These are phyloP conservation scores for Muraenolepis orangiensis DNA, from an alignment of 2,797 vertebrate species.

Conservation along the genomic window DNA sequence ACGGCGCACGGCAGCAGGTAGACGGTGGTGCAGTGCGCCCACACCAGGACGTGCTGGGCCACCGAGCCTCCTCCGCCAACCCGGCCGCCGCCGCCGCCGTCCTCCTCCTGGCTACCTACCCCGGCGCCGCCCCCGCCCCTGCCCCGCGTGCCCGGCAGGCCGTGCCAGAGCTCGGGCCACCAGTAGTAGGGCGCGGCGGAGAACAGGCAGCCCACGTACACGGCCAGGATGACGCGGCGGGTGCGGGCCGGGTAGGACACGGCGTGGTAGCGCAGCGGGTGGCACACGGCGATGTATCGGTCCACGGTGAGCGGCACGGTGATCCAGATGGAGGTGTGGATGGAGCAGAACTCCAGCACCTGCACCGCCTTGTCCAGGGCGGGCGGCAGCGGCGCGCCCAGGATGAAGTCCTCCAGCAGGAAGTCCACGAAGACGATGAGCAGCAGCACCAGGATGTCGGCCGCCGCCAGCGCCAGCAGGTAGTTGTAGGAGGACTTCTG, in stretches of 20 bases:
- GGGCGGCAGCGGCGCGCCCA: slow-evolving; percentile 82
- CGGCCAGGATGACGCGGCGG: slow-evolving; percentile 84
- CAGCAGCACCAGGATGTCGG: slow-evolving; percentile 92
- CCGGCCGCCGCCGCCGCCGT: not conserved
- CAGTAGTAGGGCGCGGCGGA: slow-evolving; percentile 94
- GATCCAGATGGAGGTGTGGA: slow-evolving; percentile 98
- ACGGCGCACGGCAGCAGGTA: slow-evolving; percentile 93
- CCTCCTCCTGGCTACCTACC: no score
- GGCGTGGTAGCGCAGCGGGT: slow-evolving; percentile 89
- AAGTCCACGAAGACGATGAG: slow-evolving; percentile 97
- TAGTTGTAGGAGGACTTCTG: slow-evolving; percentile 99
- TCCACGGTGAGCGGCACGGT: slow-evolving; percentile 92
- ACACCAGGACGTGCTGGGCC: slow-evolving; percentile 87
- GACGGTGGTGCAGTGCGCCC: slow-evolving; percentile 90
- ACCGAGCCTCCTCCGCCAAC: slow-evolving; percentile 70
- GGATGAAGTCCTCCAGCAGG: slow-evolving; percentile 90
- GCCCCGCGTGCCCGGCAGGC: slow-evolving; percentile 56
- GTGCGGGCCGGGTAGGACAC: slow-evolving; percentile 95
- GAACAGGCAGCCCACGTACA: slow-evolving; percentile 87
- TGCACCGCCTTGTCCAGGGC: slow-evolving; percentile 86
- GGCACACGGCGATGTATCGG: slow-evolving; percentile 93
- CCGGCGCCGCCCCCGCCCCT: slow-evolving; percentile 13
- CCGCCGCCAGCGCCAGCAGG: slow-evolving; percentile 90
- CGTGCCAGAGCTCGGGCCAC: slow-evolving; percentile 97
- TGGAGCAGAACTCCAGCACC: slow-evolving; percentile 93